phyloP scores from a whole-genome alignment of 2,113 vertebrate species.

The Microcebus griseorufus region DNA sequence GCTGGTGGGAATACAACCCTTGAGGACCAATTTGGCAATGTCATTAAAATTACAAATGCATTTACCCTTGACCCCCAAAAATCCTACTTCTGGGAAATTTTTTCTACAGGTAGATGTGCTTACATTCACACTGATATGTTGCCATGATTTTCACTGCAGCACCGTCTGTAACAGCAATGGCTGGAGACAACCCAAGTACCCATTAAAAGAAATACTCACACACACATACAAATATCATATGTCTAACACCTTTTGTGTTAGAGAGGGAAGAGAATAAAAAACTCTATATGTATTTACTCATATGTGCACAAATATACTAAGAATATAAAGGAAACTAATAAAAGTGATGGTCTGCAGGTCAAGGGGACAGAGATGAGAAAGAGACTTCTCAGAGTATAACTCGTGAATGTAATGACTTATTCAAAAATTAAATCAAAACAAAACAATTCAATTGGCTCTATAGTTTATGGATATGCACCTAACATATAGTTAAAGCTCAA shows the following conservation, averaged over 20 bases:
- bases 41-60: conserved; percentile 14
- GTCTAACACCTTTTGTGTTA: neutral
- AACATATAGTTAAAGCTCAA: neutral
- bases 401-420: neutral
- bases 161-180: neutral
- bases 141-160: neutral
- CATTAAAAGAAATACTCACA: neutral
- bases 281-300: neutral
- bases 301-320: neutral
- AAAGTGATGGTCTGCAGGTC: neutral
- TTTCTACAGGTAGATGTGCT: neutral
- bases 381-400: neutral
- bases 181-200: neutral
- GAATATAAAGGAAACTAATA: neutral
- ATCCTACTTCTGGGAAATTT: neutral
- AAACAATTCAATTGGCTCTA: neutral
- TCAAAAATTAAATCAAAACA: neutral
- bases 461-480: neutral
- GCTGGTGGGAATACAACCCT: neutral
- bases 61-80: neutral
- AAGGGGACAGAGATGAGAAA: neutral
- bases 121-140: neutral
- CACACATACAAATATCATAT: neutral
- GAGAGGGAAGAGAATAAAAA: neutral
- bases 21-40: neutral